A percentile compares a stretch with the other conserved stretches of the same genome.
Evolutionary conservation across 2,797 vertebrate genomes (phyloP).

Genomic region (Hapalemur alaotrensis): DNA sequence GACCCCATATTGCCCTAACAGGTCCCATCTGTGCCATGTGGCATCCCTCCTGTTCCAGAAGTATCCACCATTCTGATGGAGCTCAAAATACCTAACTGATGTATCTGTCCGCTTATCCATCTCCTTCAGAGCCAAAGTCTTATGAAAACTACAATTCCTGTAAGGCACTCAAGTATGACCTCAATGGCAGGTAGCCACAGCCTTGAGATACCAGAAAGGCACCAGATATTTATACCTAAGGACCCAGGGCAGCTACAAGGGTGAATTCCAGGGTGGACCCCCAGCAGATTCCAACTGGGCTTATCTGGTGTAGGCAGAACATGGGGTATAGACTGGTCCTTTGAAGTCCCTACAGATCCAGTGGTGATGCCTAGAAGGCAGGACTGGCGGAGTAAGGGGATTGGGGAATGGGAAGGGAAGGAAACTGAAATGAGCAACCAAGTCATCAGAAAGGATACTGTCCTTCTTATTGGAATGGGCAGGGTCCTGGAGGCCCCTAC

Average conservation of each 20-base stretch:
- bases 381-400: too few relatives aligned
- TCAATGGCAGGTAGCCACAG: background rate
- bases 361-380: background rate
- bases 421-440: background rate
- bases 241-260: background rate
- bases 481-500: background rate
- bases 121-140: background rate
- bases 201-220: background rate
- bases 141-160: background rate
- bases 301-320: background rate
- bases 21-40: background rate
- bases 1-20: background rate
- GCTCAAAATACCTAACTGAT: background rate
- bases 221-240: background rate
- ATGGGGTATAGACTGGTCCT: background rate
- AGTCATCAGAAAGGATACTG: background rate
- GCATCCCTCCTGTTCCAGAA: background rate
- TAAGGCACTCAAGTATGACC: background rate
- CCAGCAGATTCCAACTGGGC: background rate
- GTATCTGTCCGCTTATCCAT: background rate
- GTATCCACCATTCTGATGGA: background rate
- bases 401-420: background rate
- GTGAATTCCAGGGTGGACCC: background rate
- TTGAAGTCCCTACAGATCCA: background rate
- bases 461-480: background rate